These are phyloP conservation scores for Drosophila subsilvestris DNA, from an alignment of 2,888 invertebrate genomes.

Conservation along the genomic window DNA sequence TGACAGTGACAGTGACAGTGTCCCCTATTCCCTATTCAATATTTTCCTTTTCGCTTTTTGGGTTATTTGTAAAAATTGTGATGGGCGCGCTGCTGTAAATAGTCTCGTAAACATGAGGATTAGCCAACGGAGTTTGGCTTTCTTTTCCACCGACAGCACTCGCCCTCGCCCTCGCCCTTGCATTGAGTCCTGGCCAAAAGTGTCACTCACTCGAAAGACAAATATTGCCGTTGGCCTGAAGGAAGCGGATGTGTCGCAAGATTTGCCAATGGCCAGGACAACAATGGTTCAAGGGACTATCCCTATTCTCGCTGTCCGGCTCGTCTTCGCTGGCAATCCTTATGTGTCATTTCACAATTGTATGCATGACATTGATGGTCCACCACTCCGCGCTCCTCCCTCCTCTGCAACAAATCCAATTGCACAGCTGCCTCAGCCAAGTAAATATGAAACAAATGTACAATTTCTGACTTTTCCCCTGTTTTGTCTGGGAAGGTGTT, in stretches of 20 bases:
- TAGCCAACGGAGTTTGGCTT: slow-evolving; percentile 71
- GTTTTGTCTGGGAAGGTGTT: slow-evolving; percentile 30
- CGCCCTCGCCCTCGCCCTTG: background rate
- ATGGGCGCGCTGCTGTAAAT: slow-evolving; percentile 72
- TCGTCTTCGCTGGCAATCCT: slow-evolving; percentile 49
- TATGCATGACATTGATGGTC: slow-evolving; percentile 77
- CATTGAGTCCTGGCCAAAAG: slow-evolving; percentile 62
- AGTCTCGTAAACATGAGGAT: slow-evolving; percentile 80
- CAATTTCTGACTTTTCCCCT: slow-evolving; percentile 57
- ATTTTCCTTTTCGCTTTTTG: slow-evolving; percentile 35
- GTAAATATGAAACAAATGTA: slow-evolving; percentile 77
- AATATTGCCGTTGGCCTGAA: slow-evolving; percentile 66
- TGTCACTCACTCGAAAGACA: slow-evolving; percentile 69
- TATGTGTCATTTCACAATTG: slow-evolving; percentile 78
- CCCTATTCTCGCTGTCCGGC: slow-evolving; percentile 51
- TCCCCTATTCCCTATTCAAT: slow-evolving; percentile 48
- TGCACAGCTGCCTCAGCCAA: slow-evolving; percentile 71
- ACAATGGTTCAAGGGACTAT: slow-evolving; percentile 31
- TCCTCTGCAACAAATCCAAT: slow-evolving; percentile 66
- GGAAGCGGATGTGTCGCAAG: slow-evolving; percentile 81
- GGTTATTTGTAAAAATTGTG: slow-evolving; percentile 74
- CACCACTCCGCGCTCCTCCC: background rate
- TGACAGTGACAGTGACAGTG: no score
- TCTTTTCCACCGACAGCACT: slow-evolving; percentile 58
- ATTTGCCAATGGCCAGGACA: slow-evolving; percentile 52